Percentiles rank a stretch among this genome's conserved stretches.
Evolutionary conservation across 2,888 invertebrate genomes (phyloP).

Genomic region (Marasmarcha lunaedactyla): DNA sequence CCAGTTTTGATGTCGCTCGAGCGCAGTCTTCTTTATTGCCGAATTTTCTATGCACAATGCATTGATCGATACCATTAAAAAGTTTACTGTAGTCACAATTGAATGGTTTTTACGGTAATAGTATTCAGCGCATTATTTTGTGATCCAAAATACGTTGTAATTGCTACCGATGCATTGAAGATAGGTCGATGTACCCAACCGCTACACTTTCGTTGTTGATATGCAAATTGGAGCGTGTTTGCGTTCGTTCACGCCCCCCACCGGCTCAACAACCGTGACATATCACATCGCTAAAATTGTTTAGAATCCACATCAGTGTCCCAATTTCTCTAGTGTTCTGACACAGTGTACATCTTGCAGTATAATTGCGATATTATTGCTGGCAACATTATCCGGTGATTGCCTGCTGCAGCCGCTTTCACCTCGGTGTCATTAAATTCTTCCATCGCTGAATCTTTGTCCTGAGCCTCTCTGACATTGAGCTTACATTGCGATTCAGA

Average conservation of each 20-base stretch:
- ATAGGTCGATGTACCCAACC: conserved; percentile 35
- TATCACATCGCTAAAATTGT: conserved; percentile 19
- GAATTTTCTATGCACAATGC: too few relatives aligned
- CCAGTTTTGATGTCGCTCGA: conserved; percentile 23
- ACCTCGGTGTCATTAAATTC: conserved; percentile 41
- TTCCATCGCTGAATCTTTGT: conserved; percentile 20
- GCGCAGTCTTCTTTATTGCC: too few relatives aligned
- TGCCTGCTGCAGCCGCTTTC: conserved; percentile 35
- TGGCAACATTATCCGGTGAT: conserved; percentile 34
- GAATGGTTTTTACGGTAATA: too few relatives aligned
- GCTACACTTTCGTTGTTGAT: conserved; percentile 56
- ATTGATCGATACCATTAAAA: too few relatives aligned
- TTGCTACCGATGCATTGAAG: background rate
- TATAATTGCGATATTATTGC: conserved; percentile 22
- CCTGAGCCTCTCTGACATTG: conserved; percentile 26
- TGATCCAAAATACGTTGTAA: background rate
- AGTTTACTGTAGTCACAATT: too few relatives aligned
- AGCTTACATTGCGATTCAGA: conserved; percentile 27
- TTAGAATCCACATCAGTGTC: conserved; percentile 18
- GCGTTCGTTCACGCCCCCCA: conserved; percentile 29
- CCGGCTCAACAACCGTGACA: conserved; percentile 18
- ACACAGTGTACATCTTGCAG: conserved; percentile 30
- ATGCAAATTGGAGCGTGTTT: conserved; percentile 61
- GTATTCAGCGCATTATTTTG: too few relatives aligned
- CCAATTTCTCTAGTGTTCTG: conserved; percentile 27